Percentiles rank a stretch among this genome's conserved stretches.
Evolutionary conservation across 2,888 invertebrate species (phyloP).

Genomic region (Hypsopygia costalis): DNA sequence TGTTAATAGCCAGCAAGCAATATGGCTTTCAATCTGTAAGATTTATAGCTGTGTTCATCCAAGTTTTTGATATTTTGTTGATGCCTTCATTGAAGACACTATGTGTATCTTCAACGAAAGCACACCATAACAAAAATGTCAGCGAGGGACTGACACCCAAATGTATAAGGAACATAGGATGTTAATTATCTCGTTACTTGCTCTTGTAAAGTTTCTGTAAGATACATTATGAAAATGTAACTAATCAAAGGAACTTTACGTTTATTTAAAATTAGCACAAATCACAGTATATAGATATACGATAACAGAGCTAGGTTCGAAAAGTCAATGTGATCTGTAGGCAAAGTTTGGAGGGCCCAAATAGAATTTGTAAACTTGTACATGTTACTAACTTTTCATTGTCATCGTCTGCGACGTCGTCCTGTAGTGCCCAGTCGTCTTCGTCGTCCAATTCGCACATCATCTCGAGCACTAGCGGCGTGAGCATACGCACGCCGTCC

Average conservation of each 20-base stretch:
- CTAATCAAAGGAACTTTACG: slow-evolving; percentile 16
- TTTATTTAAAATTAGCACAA: too few relatives aligned
- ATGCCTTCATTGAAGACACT: too few relatives aligned
- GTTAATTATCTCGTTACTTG: slow-evolving; percentile 69
- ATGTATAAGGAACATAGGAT: slow-evolving; percentile 51
- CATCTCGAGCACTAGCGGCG: slow-evolving; percentile 93
- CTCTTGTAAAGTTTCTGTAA: slow-evolving; percentile 54
- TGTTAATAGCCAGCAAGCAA: too few relatives aligned
- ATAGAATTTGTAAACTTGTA: too few relatives aligned
- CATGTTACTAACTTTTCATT: slow-evolving; percentile 84
- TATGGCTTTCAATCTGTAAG: too few relatives aligned
- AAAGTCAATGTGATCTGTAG: too few relatives aligned
- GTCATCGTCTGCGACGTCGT: slow-evolving; percentile 95
- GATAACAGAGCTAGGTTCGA: too few relatives aligned
- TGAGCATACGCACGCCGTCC: slow-evolving; percentile 89
- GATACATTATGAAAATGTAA: slow-evolving; percentile 33
- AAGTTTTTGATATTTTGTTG: too few relatives aligned
- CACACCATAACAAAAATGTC: slow-evolving; percentile 35
- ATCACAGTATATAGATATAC: too few relatives aligned
- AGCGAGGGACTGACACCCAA: slow-evolving; percentile 71
- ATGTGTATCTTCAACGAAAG: too few relatives aligned
- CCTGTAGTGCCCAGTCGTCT: slow-evolving; percentile 91
- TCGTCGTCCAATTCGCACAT: slow-evolving; percentile 98
- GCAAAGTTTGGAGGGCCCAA: too few relatives aligned
- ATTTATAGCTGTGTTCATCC: too few relatives aligned